Percentiles rank a stretch among this genome's conserved stretches.
Conservation (phyloP, 2,797 vertebrate genomes). For the Gallinago stenura region DNA sequence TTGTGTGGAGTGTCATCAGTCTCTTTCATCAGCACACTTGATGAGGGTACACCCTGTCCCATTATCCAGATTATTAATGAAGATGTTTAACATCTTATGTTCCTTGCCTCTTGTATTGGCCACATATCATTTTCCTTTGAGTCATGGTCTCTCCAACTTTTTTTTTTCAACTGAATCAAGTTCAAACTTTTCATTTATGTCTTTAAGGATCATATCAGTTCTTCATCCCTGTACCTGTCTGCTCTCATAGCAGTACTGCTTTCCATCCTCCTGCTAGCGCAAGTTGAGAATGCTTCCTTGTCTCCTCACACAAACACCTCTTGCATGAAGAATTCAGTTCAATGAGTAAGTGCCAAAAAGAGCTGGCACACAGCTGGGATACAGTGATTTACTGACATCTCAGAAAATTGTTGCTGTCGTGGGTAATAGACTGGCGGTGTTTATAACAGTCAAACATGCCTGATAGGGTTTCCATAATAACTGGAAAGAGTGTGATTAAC, state of each 20-base stretch:
- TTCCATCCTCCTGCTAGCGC: not conserved
- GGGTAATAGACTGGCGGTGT: conserved; percentile 38
- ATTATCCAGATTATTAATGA: not conserved
- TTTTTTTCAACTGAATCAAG: not conserved
- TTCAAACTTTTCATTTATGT: not conserved
- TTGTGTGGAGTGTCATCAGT: not conserved
- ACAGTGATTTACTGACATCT: conserved; percentile 37
- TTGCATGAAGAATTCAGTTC: conserved; percentile 29
- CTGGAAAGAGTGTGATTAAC: conserved; percentile 23
- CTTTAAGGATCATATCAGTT: not conserved
- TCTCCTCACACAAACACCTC: not conserved
- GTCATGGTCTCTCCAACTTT: not conserved
- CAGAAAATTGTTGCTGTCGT: conserved; percentile 34
- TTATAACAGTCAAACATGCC: conserved; percentile 49
- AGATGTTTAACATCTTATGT: not conserved
- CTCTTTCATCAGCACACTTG: not conserved
- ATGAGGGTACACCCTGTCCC: not conserved
- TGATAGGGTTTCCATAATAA: conserved; percentile 52
- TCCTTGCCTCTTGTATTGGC: not conserved
- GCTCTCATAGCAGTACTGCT: not conserved
- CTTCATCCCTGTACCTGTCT: not conserved
- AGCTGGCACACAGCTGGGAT: conserved; percentile 42
- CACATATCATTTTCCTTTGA: not conserved
- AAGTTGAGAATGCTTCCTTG: not conserved
- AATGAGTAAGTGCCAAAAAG: conserved; percentile 26